These are phyloP conservation scores for Pogona vitticeps DNA, from an alignment of 2,113 vertebrate genomes.

Conservation along the genomic window DNA sequence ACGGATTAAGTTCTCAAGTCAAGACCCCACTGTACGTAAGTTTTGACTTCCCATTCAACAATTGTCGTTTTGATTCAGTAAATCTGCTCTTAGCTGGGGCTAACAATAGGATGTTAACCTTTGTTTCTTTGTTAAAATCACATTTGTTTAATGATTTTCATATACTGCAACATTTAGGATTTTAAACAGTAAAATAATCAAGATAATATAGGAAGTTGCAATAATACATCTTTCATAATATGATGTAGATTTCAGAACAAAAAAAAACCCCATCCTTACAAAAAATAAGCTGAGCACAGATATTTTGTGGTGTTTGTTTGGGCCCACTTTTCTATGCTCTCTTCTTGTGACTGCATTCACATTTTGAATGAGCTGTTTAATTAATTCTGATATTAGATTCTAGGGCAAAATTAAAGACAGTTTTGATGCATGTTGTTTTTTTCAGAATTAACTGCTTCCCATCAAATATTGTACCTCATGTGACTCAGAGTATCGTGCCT, in stretches of 20 bases:
- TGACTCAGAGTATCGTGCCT: neutral
- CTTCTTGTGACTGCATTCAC: neutral
- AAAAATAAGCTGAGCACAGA: neutral
- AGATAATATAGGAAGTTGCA: neutral
- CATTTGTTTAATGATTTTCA: neutral
- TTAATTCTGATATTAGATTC: neutral
- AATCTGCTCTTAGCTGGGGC: no score
- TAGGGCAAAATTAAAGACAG: neutral
- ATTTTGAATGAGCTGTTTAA: neutral
- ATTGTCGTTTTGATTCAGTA: no score
- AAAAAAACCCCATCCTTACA: neutral
- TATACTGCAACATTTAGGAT: neutral
- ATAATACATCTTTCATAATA: neutral
- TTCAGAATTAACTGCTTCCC: neutral
- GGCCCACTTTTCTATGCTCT: neutral
- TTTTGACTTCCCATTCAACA: no score
- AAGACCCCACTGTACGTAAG: no score
- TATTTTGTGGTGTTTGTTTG: neutral
- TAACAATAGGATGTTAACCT: no score
- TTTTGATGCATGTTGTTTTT: neutral
- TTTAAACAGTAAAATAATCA: neutral
- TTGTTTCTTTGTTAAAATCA: no score
- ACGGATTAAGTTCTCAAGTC: no score
- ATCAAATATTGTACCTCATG: neutral
- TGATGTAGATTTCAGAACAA: conserved; percentile 1